Evolutionary conservation across 1,140 invertebrate species (phyloP), one percentile per base, ranked within the genome.

Genomic region (Lordiphosa clarofinis): DNA sequence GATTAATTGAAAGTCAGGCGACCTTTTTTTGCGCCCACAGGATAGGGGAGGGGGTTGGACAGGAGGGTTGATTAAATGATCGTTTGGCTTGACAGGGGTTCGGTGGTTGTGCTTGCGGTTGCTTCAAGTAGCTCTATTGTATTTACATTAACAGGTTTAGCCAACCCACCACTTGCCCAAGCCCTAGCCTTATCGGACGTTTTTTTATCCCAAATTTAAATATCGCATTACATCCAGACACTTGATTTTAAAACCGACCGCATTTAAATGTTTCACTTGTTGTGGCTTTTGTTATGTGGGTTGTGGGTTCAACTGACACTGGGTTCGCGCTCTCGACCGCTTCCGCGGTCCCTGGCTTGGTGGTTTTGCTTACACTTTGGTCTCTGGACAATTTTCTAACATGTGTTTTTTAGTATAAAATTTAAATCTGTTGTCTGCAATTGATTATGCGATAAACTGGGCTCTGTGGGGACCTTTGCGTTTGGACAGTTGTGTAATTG

Each of bases 1-100:
- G 78, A 82, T 82, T 82, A 82, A 82, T 82, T 84, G 78, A 82
- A 82, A 82, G 79, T 84, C 78, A 82, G 73, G 33, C 52, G 69
- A 63, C 73, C 68, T 70, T 84, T 82, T 82, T 69, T 52, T 8
- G 37, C 12, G 15, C 39, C 7, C 21, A 10, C 11, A 4, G 21
- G n/a, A 48, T 61, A 53, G 69, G 56, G 40, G 49, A 35, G 13
- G 33, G 6, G 61, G 46, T 36, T 38, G 36, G 28, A 31, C 10
- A 10, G 38, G 10, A 42, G 73, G 62, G 68, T 75, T 75, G 55
- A 72, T 68, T 72, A 57, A 72, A 72, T 56, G 68, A 68, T 72
- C 68, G 68, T 68, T 56, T 65, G 60, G 36, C 55, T 40, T 24
- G 55, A 31, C 56, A n/a, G 12, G 38, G 40, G 35, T 54, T 53